phyloP scores from a whole-genome alignment of 2,888 invertebrate species.

The Cheiracanthium punctorium region DNA sequence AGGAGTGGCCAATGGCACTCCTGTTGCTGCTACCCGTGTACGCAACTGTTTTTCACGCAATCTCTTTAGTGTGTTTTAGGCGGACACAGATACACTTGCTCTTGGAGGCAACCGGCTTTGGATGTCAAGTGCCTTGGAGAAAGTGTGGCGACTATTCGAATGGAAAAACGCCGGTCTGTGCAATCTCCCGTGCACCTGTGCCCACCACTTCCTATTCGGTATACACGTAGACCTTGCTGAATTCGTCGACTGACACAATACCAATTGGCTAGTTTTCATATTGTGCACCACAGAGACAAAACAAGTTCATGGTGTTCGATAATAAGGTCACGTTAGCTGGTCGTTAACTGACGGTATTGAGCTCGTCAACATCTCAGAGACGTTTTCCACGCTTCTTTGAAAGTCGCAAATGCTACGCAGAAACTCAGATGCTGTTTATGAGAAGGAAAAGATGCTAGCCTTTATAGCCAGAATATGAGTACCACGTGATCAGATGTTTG shows the following conservation, averaged over 20 bases:
- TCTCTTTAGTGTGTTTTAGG: too few relatives aligned
- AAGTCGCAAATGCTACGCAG: conserved; percentile 1
- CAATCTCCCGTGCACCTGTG: too few relatives aligned
- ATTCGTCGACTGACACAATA: background rate
- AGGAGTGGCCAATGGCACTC: too few relatives aligned
- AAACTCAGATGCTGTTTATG: background rate
- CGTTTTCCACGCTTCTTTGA: conserved; percentile 9
- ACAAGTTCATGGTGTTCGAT: conserved; percentile 9
- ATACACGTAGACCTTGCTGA: background rate
- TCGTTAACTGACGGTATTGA: conserved; percentile 9
- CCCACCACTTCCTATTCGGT: too few relatives aligned
- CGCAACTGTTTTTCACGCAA: too few relatives aligned
- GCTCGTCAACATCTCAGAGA: background rate
- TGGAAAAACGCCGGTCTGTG: too few relatives aligned
- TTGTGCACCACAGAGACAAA: background rate
- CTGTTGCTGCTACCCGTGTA: too few relatives aligned
- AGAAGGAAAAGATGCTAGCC: conserved; percentile 1
- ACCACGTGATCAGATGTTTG: background rate
- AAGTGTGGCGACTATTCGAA: too few relatives aligned
- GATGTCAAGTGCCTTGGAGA: too few relatives aligned
- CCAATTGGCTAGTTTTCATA: conserved; percentile 2
- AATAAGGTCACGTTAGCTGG: conserved; percentile 11
- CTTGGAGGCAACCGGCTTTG: too few relatives aligned
- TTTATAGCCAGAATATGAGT: background rate
- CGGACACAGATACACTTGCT: too few relatives aligned